These are phyloP conservation scores for Catalaphyllia jardinei DNA, from an alignment of 64 coral and sea anemone genomes.

Conservation along the genomic window DNA sequence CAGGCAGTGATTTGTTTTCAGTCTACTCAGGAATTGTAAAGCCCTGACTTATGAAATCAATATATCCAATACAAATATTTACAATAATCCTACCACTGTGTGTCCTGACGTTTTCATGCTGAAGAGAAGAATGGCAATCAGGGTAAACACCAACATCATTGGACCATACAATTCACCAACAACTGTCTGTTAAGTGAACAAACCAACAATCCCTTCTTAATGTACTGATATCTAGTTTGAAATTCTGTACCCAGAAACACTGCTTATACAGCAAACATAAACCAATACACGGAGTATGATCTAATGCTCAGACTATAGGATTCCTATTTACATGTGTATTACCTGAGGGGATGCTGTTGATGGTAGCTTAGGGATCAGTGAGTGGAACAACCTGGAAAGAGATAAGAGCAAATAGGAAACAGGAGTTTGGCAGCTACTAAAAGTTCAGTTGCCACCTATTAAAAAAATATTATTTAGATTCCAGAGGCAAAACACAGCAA, in stretches of 20 bases:
- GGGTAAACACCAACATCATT: slow-evolving; percentile 92
- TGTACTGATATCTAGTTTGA: background rate
- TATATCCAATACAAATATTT: too few relatives aligned
- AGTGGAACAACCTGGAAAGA: slow-evolving; percentile 61
- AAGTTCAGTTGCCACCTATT: background rate
- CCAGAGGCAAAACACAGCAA: background rate
- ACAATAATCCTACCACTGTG: slow-evolving; percentile 84
- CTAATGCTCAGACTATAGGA: too few relatives aligned
- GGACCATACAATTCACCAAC: slow-evolving; percentile 98
- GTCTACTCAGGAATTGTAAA: too few relatives aligned
- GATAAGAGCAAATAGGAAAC: too few relatives aligned
- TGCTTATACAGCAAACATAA: background rate
- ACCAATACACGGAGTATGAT: too few relatives aligned
- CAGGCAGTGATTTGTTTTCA: too few relatives aligned
- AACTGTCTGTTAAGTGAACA: slow-evolving; percentile 70
- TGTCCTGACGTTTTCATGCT: slow-evolving; percentile 99
- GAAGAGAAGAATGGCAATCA: slow-evolving; percentile 92
- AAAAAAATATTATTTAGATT: slow-evolving; percentile 6
- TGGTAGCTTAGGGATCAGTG: slow-evolving; percentile 77
- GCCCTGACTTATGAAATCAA: too few relatives aligned
- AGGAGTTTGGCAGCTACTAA: too few relatives aligned
- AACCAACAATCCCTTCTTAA: background rate
- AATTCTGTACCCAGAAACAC: too few relatives aligned
- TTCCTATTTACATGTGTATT: background rate
- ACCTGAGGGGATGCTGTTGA: slow-evolving; percentile 87